Evolutionary conservation across 2,797 vertebrate species (phyloP), one percentile per base, ranked within the genome.

Genomic region (Sebastes hubbsi): DNA sequence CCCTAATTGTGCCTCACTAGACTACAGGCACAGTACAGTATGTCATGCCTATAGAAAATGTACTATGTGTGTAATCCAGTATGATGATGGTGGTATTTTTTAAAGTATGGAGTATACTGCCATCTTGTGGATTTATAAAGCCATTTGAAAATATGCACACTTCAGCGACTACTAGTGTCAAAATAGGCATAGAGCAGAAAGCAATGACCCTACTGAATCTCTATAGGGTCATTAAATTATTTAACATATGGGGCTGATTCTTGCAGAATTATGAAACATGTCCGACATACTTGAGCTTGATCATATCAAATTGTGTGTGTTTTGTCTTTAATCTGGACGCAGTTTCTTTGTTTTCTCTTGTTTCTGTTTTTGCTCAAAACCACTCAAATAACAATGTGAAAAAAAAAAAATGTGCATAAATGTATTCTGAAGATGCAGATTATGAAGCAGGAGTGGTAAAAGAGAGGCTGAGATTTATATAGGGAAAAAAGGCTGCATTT

Each of bases 91-190:
- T 32, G 1, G 13, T 22, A 0, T 27, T 14, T 49, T 64, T 58
- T 34, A 63, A 84, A 81, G 12, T 58, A 49, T 29, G 59, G 72
- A 25, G 9, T 67, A 64, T 82, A 46, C 80, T 69, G 87, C 84
- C 89, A 89, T 84, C 89, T 82, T 68, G 75, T 91, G 91, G 89
- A 49, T 8, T 55, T 24, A 29, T 56, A 6, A 75, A 63, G 24
- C 5, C 14, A 69, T 1, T 36, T 59, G 7, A 67, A 73, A 38
- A 52, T 59, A 10, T 30, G 22, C 27, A 49, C 14, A 52, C 20
- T 24, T 11, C 0, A 6, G 13, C 0, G 12, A 46, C 18, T 3
- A 5, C 9, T 34, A 4, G 12, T 58, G 68, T 10, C 2, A 49
- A 73, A 30, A 24, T 5, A 60, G 20, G 27, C 5, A 29, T 1